Conservation (phyloP, 2,113 vertebrate species). For the Corapipo altera region DNA sequence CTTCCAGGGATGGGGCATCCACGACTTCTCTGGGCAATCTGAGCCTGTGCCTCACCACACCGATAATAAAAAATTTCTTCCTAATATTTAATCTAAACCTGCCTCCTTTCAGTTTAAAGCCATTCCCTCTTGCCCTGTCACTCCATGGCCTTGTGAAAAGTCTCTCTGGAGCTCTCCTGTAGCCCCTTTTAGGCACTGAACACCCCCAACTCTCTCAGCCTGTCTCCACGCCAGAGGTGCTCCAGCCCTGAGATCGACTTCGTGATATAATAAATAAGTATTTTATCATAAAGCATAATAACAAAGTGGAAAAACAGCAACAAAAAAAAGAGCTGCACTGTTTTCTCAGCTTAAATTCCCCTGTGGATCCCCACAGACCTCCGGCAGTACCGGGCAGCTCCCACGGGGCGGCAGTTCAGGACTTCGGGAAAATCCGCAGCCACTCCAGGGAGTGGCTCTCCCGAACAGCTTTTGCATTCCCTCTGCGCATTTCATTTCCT, state of each 20-base stretch:
- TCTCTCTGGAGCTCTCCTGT: neutral
- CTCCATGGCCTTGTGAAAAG: neutral
- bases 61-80: neutral
- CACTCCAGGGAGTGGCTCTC: neutral
- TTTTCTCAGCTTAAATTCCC: accelerated
- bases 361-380: neutral
- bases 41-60: neutral
- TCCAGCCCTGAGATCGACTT: neutral
- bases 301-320: neutral
- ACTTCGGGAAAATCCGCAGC: accelerated
- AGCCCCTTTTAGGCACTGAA: neutral
- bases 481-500: neutral
- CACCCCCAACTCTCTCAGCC: neutral
- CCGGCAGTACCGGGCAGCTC: neutral
- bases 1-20: neutral
- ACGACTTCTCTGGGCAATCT: neutral
- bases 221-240: neutral
- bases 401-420: neutral
- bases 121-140: neutral
- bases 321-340: accelerated
- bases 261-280: neutral
- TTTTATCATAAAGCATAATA: neutral
- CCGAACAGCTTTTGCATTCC: neutral
- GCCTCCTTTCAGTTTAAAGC: neutral
- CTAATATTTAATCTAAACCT: neutral